Base-by-base conservation (phyloP, 2,797 vertebrate genomes). In the Rhinophrynus dorsalis region DNA sequence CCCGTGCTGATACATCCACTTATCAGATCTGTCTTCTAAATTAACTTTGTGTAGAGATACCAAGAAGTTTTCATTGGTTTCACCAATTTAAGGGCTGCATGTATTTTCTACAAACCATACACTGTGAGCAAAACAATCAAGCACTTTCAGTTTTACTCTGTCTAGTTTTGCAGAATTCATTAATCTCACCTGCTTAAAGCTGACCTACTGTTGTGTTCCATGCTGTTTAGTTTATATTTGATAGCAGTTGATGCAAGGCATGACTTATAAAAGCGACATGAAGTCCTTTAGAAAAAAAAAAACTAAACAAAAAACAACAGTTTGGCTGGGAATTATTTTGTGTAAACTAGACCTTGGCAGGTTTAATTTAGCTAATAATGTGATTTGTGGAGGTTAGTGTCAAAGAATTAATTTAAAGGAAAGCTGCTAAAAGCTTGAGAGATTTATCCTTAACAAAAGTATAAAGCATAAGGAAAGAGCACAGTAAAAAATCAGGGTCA, bases 141-240 rank as follows among this genome's bases (percentile, higher is more conserved):
- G 35, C 35, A 38, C 15, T 1, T 38, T 38, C 15, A 8, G 8
- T 27, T 17, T 29, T 9, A 27, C 26, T 32, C n/a, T 33, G n/a
- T 12, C 29, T 32, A n/a, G 24, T 44, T 24, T 15, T 15, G 32
- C 33, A 40, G 13, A 60, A 18, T 38, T 60, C 37, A 44, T 44
- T 60, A 60, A 59, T 59, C 35, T 60, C 24, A 44, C 24, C 38
- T 47, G 26, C 27, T 61, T 32, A 30, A 45, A 30, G 15, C 6
- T 47, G 27, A 33, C 58, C 17, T 13, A 47, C 40, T 61, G 42
- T n/a, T 51, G 60, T 11, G 45, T 10, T 51, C 6, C 18, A 50
- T 50, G 60, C 45, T 63, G 45, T n/a, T 50, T 35, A 24, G 13
- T 35, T 48, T 29, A 50, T 48, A 62, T 50, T 63, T 50, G 18